Conservation (phyloP, 64 coral and sea anemone species). For the Porites lutea region DNA sequence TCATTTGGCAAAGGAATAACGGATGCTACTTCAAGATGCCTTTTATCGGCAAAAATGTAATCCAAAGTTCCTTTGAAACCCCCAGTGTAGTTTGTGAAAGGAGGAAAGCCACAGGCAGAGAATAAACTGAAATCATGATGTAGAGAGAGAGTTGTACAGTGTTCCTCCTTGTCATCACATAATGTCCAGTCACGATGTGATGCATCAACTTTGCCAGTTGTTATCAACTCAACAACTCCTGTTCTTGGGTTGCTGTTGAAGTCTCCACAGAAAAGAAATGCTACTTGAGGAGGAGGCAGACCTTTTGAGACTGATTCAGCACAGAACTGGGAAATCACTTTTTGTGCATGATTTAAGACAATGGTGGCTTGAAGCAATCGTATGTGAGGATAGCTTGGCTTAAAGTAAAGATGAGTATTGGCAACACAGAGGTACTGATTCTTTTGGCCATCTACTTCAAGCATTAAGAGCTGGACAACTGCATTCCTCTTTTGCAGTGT, state of each 20-base stretch:
- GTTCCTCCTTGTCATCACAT: slow-evolving; percentile 78
- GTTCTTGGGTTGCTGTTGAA: slow-evolving; percentile 84
- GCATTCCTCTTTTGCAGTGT: slow-evolving; percentile 68
- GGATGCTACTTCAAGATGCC: slow-evolving; percentile 80
- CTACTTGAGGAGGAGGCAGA: slow-evolving; percentile 37
- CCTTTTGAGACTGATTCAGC: not conserved
- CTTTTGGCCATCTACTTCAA: slow-evolving; percentile 41
- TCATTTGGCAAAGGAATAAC: slow-evolving; percentile 83
- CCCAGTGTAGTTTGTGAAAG: slow-evolving; percentile 87
- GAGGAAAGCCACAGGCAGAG: slow-evolving; percentile 75
- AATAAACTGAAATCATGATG: slow-evolving; percentile 62
- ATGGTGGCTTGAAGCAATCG: slow-evolving; percentile 81
- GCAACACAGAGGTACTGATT: slow-evolving; percentile 76
- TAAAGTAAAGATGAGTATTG: slow-evolving; percentile 92
- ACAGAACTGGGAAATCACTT: slow-evolving; percentile 62
- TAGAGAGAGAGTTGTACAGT: slow-evolving; percentile 73
- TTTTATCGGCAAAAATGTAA: slow-evolving; percentile 90
- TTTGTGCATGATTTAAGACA: slow-evolving; percentile 77
- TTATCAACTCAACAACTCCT: slow-evolving; percentile 75
- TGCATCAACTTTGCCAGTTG: slow-evolving; percentile 42
- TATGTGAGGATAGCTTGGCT: slow-evolving; percentile 82
- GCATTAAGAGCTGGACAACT: slow-evolving; percentile 77
- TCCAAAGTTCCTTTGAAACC: slow-evolving; percentile 89
- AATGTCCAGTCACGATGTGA: slow-evolving; percentile 83
- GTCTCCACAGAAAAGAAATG: slow-evolving; percentile 93